phyloP scores from a whole-genome alignment of 2,113 vertebrate genomes.

The Lichenostomus cassidix region DNA sequence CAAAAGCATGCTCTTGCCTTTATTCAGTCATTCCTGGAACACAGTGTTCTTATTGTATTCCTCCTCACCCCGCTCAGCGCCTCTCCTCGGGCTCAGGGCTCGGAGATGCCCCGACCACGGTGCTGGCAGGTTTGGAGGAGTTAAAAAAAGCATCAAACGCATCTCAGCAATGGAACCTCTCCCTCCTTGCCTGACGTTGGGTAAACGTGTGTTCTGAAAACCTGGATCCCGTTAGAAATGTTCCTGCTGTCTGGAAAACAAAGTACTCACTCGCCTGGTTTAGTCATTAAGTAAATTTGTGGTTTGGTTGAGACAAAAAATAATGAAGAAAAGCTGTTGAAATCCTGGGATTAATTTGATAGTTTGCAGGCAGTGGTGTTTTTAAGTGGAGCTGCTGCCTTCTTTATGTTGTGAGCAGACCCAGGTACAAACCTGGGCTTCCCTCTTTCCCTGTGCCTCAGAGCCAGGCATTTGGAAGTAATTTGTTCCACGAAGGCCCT shows the following conservation, averaged over 20 bases:
- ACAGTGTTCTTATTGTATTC: constrained; percentile 63
- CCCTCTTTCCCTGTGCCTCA: neutral
- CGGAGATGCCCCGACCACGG: neutral
- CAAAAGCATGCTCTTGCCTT: constrained; percentile 51
- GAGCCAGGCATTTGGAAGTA: constrained; percentile 39
- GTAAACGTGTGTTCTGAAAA: constrained; percentile 10
- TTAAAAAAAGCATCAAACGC: neutral
- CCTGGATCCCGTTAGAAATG: constrained; percentile 54
- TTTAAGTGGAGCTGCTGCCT: constrained; percentile 30
- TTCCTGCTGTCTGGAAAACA: constrained; percentile 62
- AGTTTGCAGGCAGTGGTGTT: constrained; percentile 54
- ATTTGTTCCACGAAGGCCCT: neutral
- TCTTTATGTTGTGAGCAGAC: constrained; percentile 6
- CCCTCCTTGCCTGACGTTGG: neutral
- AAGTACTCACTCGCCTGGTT: constrained; percentile 53
- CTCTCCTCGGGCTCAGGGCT: neutral
- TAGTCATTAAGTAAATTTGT: constrained; percentile 74
- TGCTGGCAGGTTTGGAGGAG: neutral
- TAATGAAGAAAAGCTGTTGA: constrained; percentile 77
- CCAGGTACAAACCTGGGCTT: constrained; percentile 33
- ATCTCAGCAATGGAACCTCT: neutral
- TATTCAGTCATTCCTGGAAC: constrained; percentile 62
- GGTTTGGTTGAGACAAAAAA: constrained; percentile 67
- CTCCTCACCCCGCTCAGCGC: neutral
- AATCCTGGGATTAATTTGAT: constrained; percentile 65